phyloP scores from a whole-genome alignment of 2,113 vertebrate species.

The Phasianus colchicus region DNA sequence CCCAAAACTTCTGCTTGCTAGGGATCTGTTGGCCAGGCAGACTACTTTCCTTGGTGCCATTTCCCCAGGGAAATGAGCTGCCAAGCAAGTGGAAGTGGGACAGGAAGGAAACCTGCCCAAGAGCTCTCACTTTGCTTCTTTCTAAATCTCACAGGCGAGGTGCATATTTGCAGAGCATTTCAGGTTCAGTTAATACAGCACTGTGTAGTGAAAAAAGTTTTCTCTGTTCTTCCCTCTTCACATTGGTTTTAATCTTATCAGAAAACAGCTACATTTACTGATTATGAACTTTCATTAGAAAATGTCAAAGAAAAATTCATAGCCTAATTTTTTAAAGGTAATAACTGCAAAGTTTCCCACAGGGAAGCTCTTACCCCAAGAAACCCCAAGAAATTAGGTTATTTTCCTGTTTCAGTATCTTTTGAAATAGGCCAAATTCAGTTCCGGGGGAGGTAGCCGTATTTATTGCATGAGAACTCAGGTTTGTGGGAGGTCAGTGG shows the following conservation, averaged over 20 bases:
- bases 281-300: constrained; percentile 8
- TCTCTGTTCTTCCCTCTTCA: not conserved
- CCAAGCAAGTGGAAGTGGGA: not conserved
- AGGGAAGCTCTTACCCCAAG: not conserved
- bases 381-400: constrained; percentile 36
- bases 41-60: not conserved
- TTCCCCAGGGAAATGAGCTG: not conserved
- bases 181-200: not conserved
- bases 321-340: constrained; percentile 47
- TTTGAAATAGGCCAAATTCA: constrained; percentile 22
- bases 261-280: not conserved
- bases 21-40: not conserved
- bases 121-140: not conserved
- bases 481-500: not conserved
- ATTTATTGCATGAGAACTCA: not conserved
- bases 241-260: not conserved
- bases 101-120: not conserved
- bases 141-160: not conserved
- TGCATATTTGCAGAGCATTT: not conserved
- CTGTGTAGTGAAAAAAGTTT: not conserved
- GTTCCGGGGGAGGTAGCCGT: not conserved
- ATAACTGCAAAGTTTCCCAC: constrained; percentile 8
- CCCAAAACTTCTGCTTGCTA: not conserved
- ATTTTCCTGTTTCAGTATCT: constrained; percentile 7
- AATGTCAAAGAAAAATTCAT: constrained; percentile 28